Percentiles rank a stretch among this genome's conserved stretches.
Conservation (phyloP, 2,113 vertebrate species). For the Gobius niger region DNA sequence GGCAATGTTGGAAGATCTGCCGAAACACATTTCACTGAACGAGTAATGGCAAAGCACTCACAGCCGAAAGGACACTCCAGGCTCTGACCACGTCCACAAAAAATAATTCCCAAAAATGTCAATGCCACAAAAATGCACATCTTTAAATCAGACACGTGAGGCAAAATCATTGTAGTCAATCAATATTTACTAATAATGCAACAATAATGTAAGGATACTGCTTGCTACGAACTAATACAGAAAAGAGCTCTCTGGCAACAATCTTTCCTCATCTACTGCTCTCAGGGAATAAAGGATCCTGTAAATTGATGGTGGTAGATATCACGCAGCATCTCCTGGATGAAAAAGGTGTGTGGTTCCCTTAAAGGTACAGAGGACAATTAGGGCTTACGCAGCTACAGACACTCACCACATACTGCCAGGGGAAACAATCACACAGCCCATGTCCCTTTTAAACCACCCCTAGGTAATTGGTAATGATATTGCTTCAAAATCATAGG, state of each 20-base stretch:
- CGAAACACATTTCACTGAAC: conserved; percentile 74
- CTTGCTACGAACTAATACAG: conserved; percentile 20
- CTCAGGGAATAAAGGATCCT: conserved; percentile 56
- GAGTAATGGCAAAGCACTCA: conserved; percentile 72
- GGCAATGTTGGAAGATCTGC: conserved; percentile 68
- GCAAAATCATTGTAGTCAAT: conserved; percentile 12
- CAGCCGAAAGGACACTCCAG: conserved; percentile 74
- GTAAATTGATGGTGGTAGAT: conserved; percentile 59
- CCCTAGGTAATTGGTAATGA: not conserved
- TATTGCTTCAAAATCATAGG: not conserved
- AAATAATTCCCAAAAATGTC: conserved; percentile 57
- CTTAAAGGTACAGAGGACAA: conserved; percentile 73
- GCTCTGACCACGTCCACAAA: conserved; percentile 49
- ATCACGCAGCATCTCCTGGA: conserved; percentile 49
- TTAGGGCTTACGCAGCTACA: conserved; percentile 29
- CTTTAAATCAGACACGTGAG: conserved; percentile 17
- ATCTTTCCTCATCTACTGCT: conserved; percentile 45
- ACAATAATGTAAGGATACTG: not conserved
- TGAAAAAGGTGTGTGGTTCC: conserved; percentile 51
- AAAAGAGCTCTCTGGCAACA: conserved; percentile 20
- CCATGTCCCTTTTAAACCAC: not conserved
- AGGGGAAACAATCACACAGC: not conserved
- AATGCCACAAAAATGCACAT: conserved; percentile 56
- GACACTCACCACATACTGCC: conserved; percentile 36
- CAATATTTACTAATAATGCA: not conserved